phyloP scores from a whole-genome alignment of 37 sponge, comb jelly and placozoan genomes.

The Axinella damicornis region DNA sequence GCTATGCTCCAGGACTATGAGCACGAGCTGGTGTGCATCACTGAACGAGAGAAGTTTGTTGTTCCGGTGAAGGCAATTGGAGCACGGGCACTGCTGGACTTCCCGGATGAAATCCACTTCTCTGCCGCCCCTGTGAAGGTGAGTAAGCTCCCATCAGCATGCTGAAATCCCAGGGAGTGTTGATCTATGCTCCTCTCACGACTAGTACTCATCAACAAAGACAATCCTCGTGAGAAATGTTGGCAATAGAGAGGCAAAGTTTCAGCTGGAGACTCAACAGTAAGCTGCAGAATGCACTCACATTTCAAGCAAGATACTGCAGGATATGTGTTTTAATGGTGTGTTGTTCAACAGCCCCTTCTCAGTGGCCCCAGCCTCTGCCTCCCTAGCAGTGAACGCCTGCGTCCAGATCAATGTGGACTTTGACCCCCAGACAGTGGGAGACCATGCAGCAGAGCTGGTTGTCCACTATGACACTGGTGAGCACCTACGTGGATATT shows the following conservation, averaged over 20 bases:
- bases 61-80: conserved; percentile 92
- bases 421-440: conserved; percentile 73
- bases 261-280: conserved; percentile 66
- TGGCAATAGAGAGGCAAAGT: conserved; percentile 83
- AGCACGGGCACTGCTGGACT: conserved; percentile 92
- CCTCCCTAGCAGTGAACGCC: conserved; percentile 67
- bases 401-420: conserved; percentile 85
- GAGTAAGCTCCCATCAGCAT: not conserved
- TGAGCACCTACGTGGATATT: conserved; percentile 19
- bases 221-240: conserved; percentile 96
- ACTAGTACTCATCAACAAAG: conserved; percentile 81
- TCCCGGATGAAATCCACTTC: conserved; percentile 95
- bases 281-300: too few species aligned
- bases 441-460: conserved; percentile 77
- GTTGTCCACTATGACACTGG: conserved; percentile 87
- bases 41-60: conserved; percentile 95
- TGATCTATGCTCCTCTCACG: not conserved
- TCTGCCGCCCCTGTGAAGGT: conserved; percentile 93
- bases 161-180: not conserved
- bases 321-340: not conserved
- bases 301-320: too few species aligned
- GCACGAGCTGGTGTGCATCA: conserved; percentile 89
- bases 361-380: conserved; percentile 79
- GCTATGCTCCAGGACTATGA: conserved; percentile 76
- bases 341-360: conserved; percentile 81